Conservation (phyloP, 2,888 invertebrate species). For the Linnaemya vulpina region DNA sequence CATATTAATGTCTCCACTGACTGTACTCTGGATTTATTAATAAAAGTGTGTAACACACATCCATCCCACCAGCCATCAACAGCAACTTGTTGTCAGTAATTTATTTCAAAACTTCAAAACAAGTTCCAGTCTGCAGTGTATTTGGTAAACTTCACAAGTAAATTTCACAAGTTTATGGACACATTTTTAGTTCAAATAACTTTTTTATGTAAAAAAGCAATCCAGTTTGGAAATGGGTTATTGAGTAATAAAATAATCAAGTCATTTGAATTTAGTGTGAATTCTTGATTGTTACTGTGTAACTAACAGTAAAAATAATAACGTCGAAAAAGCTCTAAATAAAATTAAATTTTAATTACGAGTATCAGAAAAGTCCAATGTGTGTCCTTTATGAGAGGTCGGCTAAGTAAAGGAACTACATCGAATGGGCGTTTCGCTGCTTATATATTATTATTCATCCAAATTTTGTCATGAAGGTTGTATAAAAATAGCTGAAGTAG, state of each 20-base stretch:
- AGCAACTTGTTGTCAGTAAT: slow-evolving; percentile 58
- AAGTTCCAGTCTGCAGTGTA: slow-evolving; percentile 19
- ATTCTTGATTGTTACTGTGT: neutral
- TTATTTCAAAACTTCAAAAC: slow-evolving; percentile 45
- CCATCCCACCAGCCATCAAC: neutral
- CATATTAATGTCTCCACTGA: slow-evolving; percentile 1
- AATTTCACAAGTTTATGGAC: slow-evolving; percentile 28
- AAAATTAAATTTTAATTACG: too few species aligned
- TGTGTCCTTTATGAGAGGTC: too few species aligned
- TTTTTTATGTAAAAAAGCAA: neutral
- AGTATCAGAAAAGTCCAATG: too few species aligned
- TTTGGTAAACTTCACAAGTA: neutral
- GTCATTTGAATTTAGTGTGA: neutral
- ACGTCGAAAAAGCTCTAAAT: neutral
- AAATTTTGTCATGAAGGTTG: too few species aligned
- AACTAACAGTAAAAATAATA: neutral
- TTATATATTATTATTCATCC: too few species aligned
- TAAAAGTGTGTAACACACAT: slow-evolving; percentile 40
- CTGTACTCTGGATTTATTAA: slow-evolving; percentile 22
- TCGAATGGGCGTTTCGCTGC: too few species aligned
- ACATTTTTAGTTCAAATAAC: neutral
- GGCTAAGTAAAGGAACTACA: too few species aligned
- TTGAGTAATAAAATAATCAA: slow-evolving; percentile 28
- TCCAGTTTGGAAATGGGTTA: slow-evolving; percentile 10
- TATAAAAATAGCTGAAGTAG: too few species aligned